Evolutionary conservation across 2,797 vertebrate species (phyloP).

Genomic region (Melanotaenia parkinsoni): DNA sequence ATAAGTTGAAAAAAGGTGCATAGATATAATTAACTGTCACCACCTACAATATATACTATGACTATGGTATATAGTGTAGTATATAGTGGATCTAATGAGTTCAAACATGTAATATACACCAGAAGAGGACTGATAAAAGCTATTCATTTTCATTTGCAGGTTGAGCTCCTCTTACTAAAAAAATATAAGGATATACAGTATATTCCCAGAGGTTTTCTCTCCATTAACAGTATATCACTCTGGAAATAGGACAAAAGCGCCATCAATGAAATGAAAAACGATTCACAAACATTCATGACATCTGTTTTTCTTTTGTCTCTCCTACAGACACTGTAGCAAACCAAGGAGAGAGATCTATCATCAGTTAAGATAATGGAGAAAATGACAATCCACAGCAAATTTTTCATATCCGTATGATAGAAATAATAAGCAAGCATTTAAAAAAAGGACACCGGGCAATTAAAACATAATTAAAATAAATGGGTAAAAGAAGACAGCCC

Average conservation of each 20-base stretch:
- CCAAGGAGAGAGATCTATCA: conserved; percentile 76
- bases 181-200: conserved; percentile 32
- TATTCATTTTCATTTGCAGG: conserved; percentile 51
- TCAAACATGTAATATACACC: conserved; percentile 49
- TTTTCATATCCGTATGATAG: conserved; percentile 78
- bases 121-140: conserved; percentile 52
- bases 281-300: conserved; percentile 74
- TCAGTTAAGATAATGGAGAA: conserved; percentile 76
- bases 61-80: not conserved
- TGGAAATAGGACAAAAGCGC: conserved; percentile 49
- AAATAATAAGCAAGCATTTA: conserved; percentile 81
- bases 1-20: conserved; percentile 35
- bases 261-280: conserved; percentile 69
- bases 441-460: conserved; percentile 73
- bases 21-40: conserved; percentile 68
- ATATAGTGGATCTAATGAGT: conserved; percentile 50
- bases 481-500: conserved; percentile 72
- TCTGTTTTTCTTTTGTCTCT: conserved; percentile 81
- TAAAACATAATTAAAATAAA: conserved; percentile 82
- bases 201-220: conserved; percentile 48
- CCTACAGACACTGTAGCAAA: conserved; percentile 62
- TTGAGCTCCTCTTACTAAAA: conserved; percentile 37
- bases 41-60: conserved; percentile 45
- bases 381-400: conserved; percentile 72
- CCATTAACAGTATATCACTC: conserved; percentile 65